Percentiles rank a stretch among this genome's conserved stretches.
Evolutionary conservation across 2,888 invertebrate genomes (phyloP).

Genomic region (Apodemia mormo): DNA sequence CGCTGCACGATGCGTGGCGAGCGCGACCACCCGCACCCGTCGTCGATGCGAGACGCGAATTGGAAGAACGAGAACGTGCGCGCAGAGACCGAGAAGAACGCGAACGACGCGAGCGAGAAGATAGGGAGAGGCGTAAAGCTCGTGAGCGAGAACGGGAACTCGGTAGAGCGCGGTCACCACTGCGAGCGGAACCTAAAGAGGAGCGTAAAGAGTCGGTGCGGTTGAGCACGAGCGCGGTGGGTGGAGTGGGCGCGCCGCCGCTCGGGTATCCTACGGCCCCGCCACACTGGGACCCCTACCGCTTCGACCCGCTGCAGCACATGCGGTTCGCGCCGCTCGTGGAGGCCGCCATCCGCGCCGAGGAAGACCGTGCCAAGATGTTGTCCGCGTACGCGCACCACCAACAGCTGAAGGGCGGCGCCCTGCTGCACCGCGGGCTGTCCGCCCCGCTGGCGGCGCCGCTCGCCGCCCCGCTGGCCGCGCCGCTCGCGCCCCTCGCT

Average conservation of each 20-base stretch:
- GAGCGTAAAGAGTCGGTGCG: slow-evolving; percentile 80
- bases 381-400: slow-evolving; percentile 86
- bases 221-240: slow-evolving; percentile 22
- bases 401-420: slow-evolving; percentile 78
- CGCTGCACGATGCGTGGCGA: slow-evolving; percentile 74
- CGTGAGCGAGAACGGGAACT: slow-evolving; percentile 82
- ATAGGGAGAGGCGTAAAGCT: slow-evolving; percentile 80
- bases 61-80: slow-evolving; percentile 77
- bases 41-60: slow-evolving; percentile 65
- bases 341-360: slow-evolving; percentile 89
- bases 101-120: slow-evolving; percentile 81
- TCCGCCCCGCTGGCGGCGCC: slow-evolving; percentile 60
- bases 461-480: slow-evolving; percentile 65
- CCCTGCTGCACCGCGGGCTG: slow-evolving; percentile 71
- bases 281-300: slow-evolving; percentile 85
- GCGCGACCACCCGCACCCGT: slow-evolving; percentile 55
- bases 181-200: slow-evolving; percentile 84
- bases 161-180: slow-evolving; percentile 87
- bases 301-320: slow-evolving; percentile 86
- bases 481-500: slow-evolving; percentile 60
- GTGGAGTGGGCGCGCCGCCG: slow-evolving; percentile 41
- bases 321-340: slow-evolving; percentile 90
- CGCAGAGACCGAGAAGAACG: slow-evolving; percentile 84
- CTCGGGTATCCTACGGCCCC: slow-evolving; percentile 80
- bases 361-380: slow-evolving; percentile 90